These are phyloP conservation scores for Trilocha varians DNA, from an alignment of 2,888 invertebrate genomes.

Conservation along the genomic window DNA sequence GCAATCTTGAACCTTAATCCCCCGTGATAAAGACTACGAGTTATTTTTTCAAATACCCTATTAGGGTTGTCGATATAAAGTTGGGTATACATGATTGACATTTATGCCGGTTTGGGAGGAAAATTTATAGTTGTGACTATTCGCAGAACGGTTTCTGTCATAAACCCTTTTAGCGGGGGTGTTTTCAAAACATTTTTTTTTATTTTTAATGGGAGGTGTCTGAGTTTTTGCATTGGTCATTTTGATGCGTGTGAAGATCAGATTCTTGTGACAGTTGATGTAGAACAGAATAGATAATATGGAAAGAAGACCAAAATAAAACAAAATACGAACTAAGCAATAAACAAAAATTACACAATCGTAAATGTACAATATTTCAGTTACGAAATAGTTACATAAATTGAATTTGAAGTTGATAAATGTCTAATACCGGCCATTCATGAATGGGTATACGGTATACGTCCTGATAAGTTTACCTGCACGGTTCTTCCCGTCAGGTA, in stretches of 20 bases:
- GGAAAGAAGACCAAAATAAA: no score
- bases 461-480: no score
- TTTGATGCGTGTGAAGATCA: conserved; percentile 2
- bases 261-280: no score
- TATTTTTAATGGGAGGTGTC: conserved; percentile 13
- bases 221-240: not conserved
- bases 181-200: conserved; percentile 32
- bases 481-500: no score
- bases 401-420: no score
- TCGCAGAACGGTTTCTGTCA: conserved; percentile 57
- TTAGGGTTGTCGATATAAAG: conserved; percentile 16
- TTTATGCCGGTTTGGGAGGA: conserved; percentile 43
- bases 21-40: conserved; percentile 7
- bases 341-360: no score
- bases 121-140: conserved; percentile 54
- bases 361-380: no score
- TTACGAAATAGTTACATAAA: no score
- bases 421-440: no score
- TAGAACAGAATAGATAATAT: no score
- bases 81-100: conserved; percentile 47
- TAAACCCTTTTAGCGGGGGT: conserved; percentile 34
- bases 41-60: not conserved
- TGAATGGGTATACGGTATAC: no score
- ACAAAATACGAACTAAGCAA: no score
- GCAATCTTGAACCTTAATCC: conserved; percentile 17